Evolutionary conservation across 1,140 invertebrate genomes (phyloP).

Genomic region (Dolichoris vasculosae): DNA sequence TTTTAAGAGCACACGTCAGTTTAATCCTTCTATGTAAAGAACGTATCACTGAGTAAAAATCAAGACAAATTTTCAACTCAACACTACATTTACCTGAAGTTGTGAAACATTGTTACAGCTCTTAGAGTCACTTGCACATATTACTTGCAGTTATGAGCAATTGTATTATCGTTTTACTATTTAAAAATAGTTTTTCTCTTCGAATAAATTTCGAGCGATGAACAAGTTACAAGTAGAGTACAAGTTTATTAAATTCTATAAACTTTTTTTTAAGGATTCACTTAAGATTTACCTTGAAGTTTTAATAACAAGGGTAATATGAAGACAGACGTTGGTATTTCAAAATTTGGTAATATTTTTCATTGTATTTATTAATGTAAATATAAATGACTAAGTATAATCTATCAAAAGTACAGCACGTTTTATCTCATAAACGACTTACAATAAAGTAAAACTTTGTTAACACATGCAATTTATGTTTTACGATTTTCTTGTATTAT

Average conservation of each 20-base stretch:
- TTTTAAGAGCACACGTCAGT: background rate
- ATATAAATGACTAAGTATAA: constrained; percentile 28
- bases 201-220: background rate
- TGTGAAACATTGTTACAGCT: background rate
- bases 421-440: constrained; percentile 36
- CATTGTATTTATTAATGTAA: constrained; percentile 24
- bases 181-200: background rate
- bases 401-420: constrained; percentile 8
- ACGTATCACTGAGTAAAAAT: background rate
- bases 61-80: background rate
- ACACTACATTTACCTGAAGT: background rate
- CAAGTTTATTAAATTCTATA: background rate
- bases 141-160: background rate
- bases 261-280: constrained; percentile 15
- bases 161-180: background rate
- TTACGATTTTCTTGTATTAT: background rate
- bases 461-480: background rate
- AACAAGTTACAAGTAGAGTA: background rate
- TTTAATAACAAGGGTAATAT: background rate
- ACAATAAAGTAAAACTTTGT: constrained; percentile 33
- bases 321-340: constrained; percentile 29
- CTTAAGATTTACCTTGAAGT: background rate
- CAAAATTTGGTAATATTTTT: background rate
- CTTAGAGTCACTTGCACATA: background rate
- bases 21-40: constrained; percentile 27